Evolutionary conservation across 2,113 vertebrate species (phyloP).

Genomic region (Cairina moschata): DNA sequence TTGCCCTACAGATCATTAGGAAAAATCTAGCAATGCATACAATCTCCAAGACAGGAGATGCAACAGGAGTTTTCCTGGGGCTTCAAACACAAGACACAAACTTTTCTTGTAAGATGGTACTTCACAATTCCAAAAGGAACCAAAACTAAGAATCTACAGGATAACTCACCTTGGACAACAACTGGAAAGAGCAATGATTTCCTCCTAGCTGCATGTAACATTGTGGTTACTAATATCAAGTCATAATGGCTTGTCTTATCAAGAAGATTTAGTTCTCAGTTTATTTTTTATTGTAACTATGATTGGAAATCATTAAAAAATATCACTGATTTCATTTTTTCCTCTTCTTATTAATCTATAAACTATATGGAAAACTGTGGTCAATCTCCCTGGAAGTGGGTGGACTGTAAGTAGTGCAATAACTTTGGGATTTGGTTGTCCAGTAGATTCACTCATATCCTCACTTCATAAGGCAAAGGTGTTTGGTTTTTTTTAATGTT

Average conservation of each 20-base stretch:
- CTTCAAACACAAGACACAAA: conserved; percentile 36
- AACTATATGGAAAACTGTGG: neutral
- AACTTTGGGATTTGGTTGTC: neutral
- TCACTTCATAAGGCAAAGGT: neutral
- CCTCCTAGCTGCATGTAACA: neutral
- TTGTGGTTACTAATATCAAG: neutral
- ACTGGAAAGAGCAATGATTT: conserved; percentile 25
- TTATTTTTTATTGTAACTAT: neutral
- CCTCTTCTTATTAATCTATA: neutral
- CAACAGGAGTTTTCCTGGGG: conserved; percentile 4
- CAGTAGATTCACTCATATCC: neutral
- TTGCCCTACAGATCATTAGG: conserved; percentile 45
- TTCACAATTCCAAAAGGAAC: neutral
- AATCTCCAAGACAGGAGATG: conserved; percentile 37
- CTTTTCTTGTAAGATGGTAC: neutral
- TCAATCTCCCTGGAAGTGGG: neutral
- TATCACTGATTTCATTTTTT: neutral
- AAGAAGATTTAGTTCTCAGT: neutral
- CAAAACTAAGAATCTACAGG: neutral
- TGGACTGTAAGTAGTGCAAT: neutral
- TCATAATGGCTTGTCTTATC: neutral
- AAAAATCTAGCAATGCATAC: conserved; percentile 14
- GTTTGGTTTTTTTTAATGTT: neutral
- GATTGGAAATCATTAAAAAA: neutral
- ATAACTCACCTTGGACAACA: neutral